Evolutionary conservation across 1,140 invertebrate species (phyloP).

Genomic region (Ditylenchus dipsaci): DNA sequence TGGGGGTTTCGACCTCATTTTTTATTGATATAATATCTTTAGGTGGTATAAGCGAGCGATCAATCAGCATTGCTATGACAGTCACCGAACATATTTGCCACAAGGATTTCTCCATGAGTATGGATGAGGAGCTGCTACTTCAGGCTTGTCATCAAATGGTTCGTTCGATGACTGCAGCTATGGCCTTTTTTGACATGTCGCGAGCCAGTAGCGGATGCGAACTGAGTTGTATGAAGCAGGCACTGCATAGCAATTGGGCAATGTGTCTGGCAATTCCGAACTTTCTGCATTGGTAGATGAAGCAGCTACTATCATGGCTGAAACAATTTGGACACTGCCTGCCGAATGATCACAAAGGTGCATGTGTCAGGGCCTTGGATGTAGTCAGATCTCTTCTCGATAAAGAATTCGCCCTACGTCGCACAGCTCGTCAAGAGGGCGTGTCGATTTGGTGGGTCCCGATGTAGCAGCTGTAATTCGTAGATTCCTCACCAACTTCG

Average conservation of each 20-base stretch:
- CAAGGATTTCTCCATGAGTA: slow-evolving; percentile 94
- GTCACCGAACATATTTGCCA: slow-evolving; percentile 91
- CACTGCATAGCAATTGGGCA: slow-evolving; percentile 53
- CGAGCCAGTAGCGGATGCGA: slow-evolving; percentile 79
- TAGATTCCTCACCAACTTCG: too few relatives aligned
- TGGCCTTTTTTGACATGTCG: slow-evolving; percentile 96
- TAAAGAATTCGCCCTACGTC: slow-evolving; percentile 64
- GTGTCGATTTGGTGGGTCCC: too few relatives aligned
- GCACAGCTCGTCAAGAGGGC: too few relatives aligned
- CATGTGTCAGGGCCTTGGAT: slow-evolving; percentile 87
- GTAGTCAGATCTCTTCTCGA: slow-evolving; percentile 72
- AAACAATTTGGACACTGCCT: slow-evolving; percentile 80
- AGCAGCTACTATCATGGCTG: slow-evolving; percentile 70
- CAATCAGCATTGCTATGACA: slow-evolving; percentile 87
- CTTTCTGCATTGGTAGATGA: slow-evolving; percentile 75
- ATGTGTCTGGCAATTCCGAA: slow-evolving; percentile 58
- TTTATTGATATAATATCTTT: neutral
- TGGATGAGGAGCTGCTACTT: slow-evolving; percentile 84
- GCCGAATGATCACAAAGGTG: too few relatives aligned
- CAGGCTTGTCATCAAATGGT: slow-evolving; percentile 91
- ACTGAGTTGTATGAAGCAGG: slow-evolving; percentile 79
- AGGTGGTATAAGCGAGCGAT: slow-evolving; percentile 80
- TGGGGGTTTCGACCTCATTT: too few relatives aligned
- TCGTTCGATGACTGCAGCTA: slow-evolving; percentile 86
- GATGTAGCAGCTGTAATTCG: too few relatives aligned